A percentile compares a stretch with the other conserved stretches of the same genome.
Evolutionary conservation across 2,888 invertebrate species (phyloP).

Genomic region (Lycia hirtaria): DNA sequence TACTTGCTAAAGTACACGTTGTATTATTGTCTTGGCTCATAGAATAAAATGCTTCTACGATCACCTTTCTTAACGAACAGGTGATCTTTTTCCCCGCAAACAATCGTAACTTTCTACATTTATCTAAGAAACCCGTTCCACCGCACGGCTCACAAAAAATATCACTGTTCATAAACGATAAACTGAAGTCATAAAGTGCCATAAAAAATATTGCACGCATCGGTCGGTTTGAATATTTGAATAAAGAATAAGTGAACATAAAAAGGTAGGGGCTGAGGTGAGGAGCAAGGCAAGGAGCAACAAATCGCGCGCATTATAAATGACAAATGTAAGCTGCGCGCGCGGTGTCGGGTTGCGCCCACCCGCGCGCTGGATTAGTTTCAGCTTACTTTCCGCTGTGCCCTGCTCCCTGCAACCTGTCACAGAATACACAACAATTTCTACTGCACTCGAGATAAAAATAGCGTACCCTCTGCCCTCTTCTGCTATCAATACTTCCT

Average conservation of each 20-base stretch:
- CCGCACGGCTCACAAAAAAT: conserved; percentile 46
- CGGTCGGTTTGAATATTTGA: conserved; percentile 71
- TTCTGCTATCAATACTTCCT: conserved; percentile 66
- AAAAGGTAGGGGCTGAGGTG: conserved; percentile 65
- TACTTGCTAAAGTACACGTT: background rate
- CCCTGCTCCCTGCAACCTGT: conserved; percentile 51
- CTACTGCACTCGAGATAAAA: conserved; percentile 46
- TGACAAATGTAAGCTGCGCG: conserved; percentile 83
- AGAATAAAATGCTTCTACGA: background rate
- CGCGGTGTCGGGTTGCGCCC: conserved; percentile 81
- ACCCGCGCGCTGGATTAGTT: conserved; percentile 81
- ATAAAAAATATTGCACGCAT: conserved; percentile 75
- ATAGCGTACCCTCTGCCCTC: conserved; percentile 76
- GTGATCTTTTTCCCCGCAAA: conserved; percentile 5
- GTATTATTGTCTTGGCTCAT: background rate
- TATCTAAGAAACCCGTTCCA: conserved; percentile 19
- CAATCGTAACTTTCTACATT: conserved; percentile 14
- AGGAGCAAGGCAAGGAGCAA: conserved; percentile 72
- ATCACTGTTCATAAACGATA: conserved; percentile 59
- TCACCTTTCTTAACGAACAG: background rate
- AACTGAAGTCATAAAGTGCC: conserved; percentile 68
- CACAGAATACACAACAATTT: conserved; percentile 10
- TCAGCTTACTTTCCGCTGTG: conserved; percentile 79
- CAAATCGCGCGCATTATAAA: conserved; percentile 85
- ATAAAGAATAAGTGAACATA: conserved; percentile 80